phyloP scores from a whole-genome alignment of 2,888 invertebrate genomes.

The Pheosia gnoma region DNA sequence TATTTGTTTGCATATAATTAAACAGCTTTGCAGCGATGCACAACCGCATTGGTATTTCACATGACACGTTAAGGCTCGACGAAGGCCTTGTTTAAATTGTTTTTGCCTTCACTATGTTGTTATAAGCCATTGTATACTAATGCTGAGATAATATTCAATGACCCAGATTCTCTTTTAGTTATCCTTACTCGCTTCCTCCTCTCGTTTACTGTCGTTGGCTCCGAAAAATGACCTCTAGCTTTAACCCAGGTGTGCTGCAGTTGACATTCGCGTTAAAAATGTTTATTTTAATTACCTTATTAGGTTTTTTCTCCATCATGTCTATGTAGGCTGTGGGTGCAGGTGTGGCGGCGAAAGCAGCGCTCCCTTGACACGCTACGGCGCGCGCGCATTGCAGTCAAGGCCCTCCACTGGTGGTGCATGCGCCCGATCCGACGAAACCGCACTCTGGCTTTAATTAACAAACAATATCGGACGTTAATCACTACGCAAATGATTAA shows the following conservation, averaged over 20 bases:
- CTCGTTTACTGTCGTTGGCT: constrained; percentile 13
- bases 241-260: constrained; percentile 13
- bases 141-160: constrained; percentile 61
- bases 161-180: constrained; percentile 55
- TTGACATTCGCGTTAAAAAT: constrained; percentile 12
- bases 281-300: constrained; percentile 42
- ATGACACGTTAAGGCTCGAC: constrained; percentile 42
- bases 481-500: constrained; percentile 14
- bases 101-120: constrained; percentile 66
- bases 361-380: constrained; percentile 83
- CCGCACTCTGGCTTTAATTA: constrained; percentile 50
- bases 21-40: constrained; percentile 35
- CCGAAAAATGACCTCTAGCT: constrained; percentile 11
- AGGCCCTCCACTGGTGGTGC: constrained; percentile 65
- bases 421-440: constrained; percentile 54
- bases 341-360: constrained; percentile 82
- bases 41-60: constrained; percentile 50
- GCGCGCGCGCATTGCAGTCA: constrained; percentile 83
- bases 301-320: constrained; percentile 47
- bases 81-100: constrained; percentile 65
- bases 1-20: background rate
- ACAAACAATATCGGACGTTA: constrained; percentile 51
- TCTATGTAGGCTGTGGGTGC: constrained; percentile 56
- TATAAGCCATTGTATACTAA: constrained; percentile 64
- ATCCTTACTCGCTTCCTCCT: constrained; percentile 28